phyloP scores from a whole-genome alignment of 2,888 invertebrate genomes.

The Antitype chi region DNA sequence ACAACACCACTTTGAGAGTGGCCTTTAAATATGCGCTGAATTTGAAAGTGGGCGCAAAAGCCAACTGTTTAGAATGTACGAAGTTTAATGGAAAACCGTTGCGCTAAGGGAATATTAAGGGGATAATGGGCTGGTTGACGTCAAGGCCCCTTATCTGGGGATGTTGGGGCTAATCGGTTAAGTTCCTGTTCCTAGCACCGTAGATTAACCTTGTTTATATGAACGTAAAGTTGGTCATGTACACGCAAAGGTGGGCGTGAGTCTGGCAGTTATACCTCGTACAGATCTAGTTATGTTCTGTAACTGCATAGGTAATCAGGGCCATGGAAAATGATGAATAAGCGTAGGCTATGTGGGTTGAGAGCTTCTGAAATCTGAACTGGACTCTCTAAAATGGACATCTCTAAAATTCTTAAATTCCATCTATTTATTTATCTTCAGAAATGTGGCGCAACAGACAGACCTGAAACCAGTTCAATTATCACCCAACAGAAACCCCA shows the following conservation, averaged over 20 bases:
- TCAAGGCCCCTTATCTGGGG: constrained; percentile 59
- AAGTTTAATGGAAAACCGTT: constrained; percentile 86
- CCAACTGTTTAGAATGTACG: constrained; percentile 86
- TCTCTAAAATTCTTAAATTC: not conserved
- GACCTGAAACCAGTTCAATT: not conserved
- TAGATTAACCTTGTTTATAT: constrained; percentile 52
- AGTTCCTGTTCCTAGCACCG: constrained; percentile 50
- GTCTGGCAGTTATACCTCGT: not conserved
- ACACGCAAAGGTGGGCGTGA: constrained; percentile 24
- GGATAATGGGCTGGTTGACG: constrained; percentile 76
- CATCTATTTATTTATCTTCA: not conserved
- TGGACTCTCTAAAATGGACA: no score
- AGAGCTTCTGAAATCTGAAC: constrained; percentile 4
- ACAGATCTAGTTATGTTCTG: not conserved
- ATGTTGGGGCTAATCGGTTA: constrained; percentile 59
- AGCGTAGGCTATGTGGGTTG: not conserved
- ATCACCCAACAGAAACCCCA: not conserved
- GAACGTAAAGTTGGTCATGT: constrained; percentile 38
- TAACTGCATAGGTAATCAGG: not conserved
- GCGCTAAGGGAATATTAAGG: constrained; percentile 84
- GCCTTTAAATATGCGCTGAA: constrained; percentile 87
- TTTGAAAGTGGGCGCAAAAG: constrained; percentile 83
- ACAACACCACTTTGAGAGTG: constrained; percentile 82
- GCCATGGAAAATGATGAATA: not conserved
- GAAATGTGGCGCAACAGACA: not conserved